A percentile compares a stretch with the other conserved stretches of the same genome.
Conservation (phyloP, 2,888 invertebrate genomes). For the Anthophora plumipes region DNA sequence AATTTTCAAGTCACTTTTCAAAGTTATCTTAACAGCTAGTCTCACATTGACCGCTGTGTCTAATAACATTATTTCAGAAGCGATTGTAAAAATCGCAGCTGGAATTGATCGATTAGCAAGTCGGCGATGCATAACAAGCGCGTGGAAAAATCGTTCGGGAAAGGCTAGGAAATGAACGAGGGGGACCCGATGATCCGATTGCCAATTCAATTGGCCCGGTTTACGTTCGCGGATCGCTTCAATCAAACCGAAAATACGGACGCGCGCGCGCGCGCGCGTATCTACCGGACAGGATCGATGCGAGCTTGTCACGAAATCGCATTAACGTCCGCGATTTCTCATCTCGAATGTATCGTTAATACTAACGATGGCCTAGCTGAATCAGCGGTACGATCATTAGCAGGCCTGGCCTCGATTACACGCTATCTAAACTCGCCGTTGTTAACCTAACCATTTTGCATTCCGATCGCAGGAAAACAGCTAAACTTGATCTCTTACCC, state of each 20-base stretch:
- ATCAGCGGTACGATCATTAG: slow-evolving; percentile 52
- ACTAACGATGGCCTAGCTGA: slow-evolving; percentile 30
- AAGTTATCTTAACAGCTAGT: too few species aligned
- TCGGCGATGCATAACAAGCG: not conserved
- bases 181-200: slow-evolving; percentile 22
- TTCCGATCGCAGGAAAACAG: slow-evolving; percentile 33
- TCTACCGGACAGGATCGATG: slow-evolving; percentile 16
- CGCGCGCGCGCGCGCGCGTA: not conserved
- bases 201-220: slow-evolving; percentile 26
- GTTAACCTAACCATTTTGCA: slow-evolving; percentile 48
- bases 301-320: slow-evolving; percentile 35
- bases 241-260: slow-evolving; percentile 1
- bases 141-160: not conserved
- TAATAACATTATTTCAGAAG: not conserved
- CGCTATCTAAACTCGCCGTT: slow-evolving; percentile 25
- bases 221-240: slow-evolving; percentile 34
- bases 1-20: too few species aligned
- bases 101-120: not conserved
- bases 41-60: too few species aligned
- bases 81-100: slow-evolving; percentile 1
- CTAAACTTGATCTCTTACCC: not conserved
- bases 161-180: slow-evolving; percentile 1
- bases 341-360: slow-evolving; percentile 51
- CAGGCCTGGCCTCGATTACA: slow-evolving; percentile 42
- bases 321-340: slow-evolving; percentile 56